Evolutionary conservation across 2,113 vertebrate species (phyloP).

Genomic region (Amblyopsis rosae): DNA sequence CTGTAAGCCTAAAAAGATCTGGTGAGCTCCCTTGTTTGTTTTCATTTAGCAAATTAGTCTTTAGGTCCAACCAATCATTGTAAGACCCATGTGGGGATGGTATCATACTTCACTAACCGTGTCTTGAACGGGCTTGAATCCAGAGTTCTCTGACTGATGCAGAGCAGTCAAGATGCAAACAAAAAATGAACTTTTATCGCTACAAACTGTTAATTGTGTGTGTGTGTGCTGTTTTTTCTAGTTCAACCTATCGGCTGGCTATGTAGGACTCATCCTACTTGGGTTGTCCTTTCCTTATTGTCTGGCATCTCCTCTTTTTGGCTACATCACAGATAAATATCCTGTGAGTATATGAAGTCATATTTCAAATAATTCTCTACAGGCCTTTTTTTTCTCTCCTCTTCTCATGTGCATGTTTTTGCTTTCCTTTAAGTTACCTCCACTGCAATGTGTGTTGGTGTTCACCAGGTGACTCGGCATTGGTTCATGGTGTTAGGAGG

Average conservation of each 20-base stretch:
- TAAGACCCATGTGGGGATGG: too few relatives aligned
- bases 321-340: constrained; percentile 85
- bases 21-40: neutral
- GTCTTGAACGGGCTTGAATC: too few relatives aligned
- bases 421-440: neutral
- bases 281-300: constrained; percentile 85
- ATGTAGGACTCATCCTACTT: constrained; percentile 90
- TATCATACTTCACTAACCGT: too few relatives aligned
- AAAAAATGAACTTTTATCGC: neutral
- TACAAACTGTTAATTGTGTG: neutral
- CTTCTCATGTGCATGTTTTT: neutral
- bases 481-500: constrained; percentile 84
- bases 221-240: constrained; percentile 44
- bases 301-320: constrained; percentile 86
- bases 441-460: neutral
- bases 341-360: constrained; percentile 79
- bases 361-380: neutral
- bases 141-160: too few relatives aligned
- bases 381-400: neutral
- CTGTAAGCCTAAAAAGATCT: too few relatives aligned
- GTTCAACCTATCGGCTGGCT: constrained; percentile 85
- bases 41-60: neutral
- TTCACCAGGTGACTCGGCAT: constrained; percentile 72
- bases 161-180: neutral
- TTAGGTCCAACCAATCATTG: too few relatives aligned